These are phyloP conservation scores for Pristionchus entomophagus DNA, from an alignment of 2,888 invertebrate genomes.

Conservation along the genomic window DNA sequence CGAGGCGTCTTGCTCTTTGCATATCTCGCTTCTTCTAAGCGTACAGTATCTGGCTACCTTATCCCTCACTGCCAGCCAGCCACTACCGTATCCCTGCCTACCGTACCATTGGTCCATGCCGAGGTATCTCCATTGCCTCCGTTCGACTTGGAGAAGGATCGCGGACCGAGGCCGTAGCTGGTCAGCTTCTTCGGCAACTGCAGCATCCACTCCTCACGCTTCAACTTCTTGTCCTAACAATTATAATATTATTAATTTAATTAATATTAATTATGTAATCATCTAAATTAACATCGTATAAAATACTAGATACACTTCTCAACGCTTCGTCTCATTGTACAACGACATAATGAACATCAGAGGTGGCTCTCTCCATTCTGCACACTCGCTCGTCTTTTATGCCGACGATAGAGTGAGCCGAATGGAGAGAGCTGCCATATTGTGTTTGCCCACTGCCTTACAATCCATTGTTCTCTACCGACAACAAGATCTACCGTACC, in stretches of 20 bases:
- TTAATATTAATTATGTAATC: not conserved
- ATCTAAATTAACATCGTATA: not conserved
- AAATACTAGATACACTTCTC: too few species aligned
- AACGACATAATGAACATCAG: too few species aligned
- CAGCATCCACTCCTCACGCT: slow-evolving; percentile 53
- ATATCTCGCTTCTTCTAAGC: too few species aligned
- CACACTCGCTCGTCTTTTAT: too few species aligned
- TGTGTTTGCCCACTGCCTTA: not conserved
- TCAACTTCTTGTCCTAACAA: slow-evolving; percentile 36
- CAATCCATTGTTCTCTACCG: not conserved
- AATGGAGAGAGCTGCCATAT: too few species aligned
- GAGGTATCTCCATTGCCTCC: not conserved
- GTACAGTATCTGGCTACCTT: too few species aligned
- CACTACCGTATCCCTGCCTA: too few species aligned
- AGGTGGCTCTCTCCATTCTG: too few species aligned
- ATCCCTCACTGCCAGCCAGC: not conserved
- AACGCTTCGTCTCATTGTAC: too few species aligned
- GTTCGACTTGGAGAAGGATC: slow-evolving; percentile 40
- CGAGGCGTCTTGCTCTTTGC: too few species aligned
- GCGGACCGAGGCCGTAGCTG: slow-evolving; percentile 50
- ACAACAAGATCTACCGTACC: not conserved
- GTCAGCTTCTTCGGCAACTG: slow-evolving; percentile 50
- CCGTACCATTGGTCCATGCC: not conserved
- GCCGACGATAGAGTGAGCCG: too few species aligned
- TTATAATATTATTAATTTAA: not conserved